Percentiles rank a stretch among this genome's conserved stretches.
Conservation (phyloP, 1,140 invertebrate genomes). For the Coptotermes formosanus region DNA sequence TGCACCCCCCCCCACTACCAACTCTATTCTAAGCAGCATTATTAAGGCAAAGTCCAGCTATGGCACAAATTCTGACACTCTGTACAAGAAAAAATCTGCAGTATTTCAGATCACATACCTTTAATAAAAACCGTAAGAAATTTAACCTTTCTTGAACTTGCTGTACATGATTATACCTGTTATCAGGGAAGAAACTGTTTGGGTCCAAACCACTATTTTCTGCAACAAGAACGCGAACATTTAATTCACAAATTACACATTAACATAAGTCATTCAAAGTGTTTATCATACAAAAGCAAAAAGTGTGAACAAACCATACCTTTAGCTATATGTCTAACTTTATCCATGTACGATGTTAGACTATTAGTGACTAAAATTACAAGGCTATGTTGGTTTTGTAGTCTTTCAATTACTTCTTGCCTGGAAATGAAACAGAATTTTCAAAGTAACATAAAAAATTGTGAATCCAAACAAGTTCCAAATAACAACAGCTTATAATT, state of each 20-base stretch:
- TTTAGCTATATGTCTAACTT: constrained; percentile 69
- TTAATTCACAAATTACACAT: not conserved
- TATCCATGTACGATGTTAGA: constrained; percentile 89
- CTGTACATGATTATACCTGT: constrained; percentile 85
- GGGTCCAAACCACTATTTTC: constrained; percentile 77
- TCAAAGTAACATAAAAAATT: not conserved
- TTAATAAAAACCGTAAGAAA: constrained; percentile 88
- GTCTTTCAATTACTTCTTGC: constrained; percentile 82
- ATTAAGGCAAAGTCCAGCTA: no score
- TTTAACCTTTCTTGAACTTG: constrained; percentile 94
- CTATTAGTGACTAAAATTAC: constrained; percentile 93
- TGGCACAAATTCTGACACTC: no score
- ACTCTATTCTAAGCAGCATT: no score
- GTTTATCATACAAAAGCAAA: not conserved
- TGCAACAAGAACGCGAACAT: constrained; percentile 41
- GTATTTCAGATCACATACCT: constrained; percentile 48
- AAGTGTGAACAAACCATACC: constrained; percentile 46
- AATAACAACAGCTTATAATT: not conserved
- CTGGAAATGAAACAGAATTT: constrained; percentile 52
- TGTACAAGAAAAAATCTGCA: no score
- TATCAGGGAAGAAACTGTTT: constrained; percentile 79
- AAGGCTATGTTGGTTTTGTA: constrained; percentile 89
- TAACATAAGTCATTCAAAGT: not conserved
- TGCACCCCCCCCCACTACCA: no score
- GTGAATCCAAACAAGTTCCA: not conserved